Percentiles rank a stretch among this genome's conserved stretches.
phyloP scores from a whole-genome alignment of 2,797 vertebrate genomes.

The Hippocampus kuda region DNA sequence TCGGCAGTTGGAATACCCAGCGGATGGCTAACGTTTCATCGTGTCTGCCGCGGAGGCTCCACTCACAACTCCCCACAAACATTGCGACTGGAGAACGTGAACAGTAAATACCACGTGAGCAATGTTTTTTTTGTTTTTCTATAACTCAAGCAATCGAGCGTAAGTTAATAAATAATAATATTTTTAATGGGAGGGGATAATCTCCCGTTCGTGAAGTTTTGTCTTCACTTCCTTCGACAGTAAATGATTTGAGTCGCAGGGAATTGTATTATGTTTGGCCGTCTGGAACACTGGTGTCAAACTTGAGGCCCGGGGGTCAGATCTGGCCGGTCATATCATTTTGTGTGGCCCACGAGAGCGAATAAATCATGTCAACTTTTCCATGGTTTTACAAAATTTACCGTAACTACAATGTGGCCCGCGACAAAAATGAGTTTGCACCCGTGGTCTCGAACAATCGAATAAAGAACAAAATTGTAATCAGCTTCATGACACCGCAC shows the following conservation, averaged over 20 bases:
- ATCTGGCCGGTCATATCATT: too few species aligned
- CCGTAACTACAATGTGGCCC: too few species aligned
- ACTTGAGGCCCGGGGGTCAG: too few species aligned
- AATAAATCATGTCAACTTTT: too few species aligned
- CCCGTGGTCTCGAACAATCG: too few species aligned
- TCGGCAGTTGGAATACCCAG: conserved; percentile 11
- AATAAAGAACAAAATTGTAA: not conserved
- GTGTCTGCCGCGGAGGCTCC: conserved; percentile 7
- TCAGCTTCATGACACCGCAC: not conserved
- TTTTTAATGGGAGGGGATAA: not conserved
- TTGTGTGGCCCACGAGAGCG: too few species aligned
- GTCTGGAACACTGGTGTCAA: not conserved
- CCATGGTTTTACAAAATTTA: too few species aligned
- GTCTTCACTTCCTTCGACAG: not conserved
- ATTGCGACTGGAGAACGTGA: not conserved
- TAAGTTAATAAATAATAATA: not conserved
- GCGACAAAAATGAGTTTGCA: too few species aligned
- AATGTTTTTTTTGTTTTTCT: not conserved
- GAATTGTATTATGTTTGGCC: not conserved
- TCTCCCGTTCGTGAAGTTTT: not conserved
- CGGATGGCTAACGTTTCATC: conserved; percentile 11
- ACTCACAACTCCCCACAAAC: not conserved
- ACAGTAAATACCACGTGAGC: conserved; percentile 4
- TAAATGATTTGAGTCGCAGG: not conserved
- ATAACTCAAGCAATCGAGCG: not conserved